Evolutionary conservation across 2,113 vertebrate genomes (phyloP).

Genomic region (Rattus norvegicus): GRCr8 NC_086022.1:106296501-106297000

Average conservation of each 20-base stretch:
- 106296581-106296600: neutral
- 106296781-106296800: neutral
- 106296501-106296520: neutral
- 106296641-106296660: neutral
- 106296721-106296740: neutral
- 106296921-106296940: constrained; percentile 20
- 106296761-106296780: too few species aligned
- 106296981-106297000: constrained; percentile 55
- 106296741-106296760: too few species aligned
- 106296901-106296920: neutral
- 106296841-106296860: neutral
- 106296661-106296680: neutral
- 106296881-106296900: neutral
- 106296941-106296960: constrained; percentile 40
- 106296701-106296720: neutral
- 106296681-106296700: neutral
- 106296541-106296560: neutral
- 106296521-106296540: neutral
- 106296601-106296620: neutral
- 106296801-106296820: neutral
- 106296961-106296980: constrained; percentile 64
- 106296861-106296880: neutral
- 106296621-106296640: neutral
- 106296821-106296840: neutral
- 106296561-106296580: neutral